A percentile compares a stretch with the other conserved stretches of the same genome.
Evolutionary conservation across 2,797 vertebrate genomes (phyloP).

Genomic region (Sparus aurata): DNA sequence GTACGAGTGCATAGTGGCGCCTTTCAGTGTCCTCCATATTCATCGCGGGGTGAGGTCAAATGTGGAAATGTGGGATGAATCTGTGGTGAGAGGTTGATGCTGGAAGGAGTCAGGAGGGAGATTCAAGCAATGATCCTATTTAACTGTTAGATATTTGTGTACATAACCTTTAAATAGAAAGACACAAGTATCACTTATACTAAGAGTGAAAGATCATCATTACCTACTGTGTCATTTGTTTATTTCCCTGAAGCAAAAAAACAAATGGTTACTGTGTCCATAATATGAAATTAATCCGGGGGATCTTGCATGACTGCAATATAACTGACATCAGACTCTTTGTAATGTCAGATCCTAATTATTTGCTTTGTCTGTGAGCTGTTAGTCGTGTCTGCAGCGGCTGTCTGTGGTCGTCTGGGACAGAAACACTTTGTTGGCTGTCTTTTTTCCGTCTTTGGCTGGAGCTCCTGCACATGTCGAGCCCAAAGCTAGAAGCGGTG

Average conservation of each 20-base stretch:
- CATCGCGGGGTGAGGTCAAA: conserved; percentile 24
- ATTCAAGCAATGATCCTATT: conserved; percentile 4
- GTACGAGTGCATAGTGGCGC: conserved; percentile 46
- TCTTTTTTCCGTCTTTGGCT: conserved; percentile 52
- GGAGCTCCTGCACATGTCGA: conserved; percentile 41
- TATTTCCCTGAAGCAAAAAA: conserved; percentile 1
- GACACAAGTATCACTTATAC: not conserved
- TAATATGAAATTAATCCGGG: not conserved
- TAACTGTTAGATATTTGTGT: conserved; percentile 22
- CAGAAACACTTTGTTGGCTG: conserved; percentile 49
- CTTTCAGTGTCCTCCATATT: conserved; percentile 61
- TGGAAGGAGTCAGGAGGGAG: conserved; percentile 27
- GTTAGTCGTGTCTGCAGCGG: conserved; percentile 36
- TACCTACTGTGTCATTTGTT: not conserved
- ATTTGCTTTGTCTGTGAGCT: conserved; percentile 27
- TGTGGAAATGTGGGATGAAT: conserved; percentile 58
- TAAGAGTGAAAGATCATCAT: conserved; percentile 5
- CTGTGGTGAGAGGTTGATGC: conserved; percentile 40
- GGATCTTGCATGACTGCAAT: conserved; percentile 1
- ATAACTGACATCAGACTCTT: conserved; percentile 24
- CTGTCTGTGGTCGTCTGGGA: conserved; percentile 41
- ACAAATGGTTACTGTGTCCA: not conserved
- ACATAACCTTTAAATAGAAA: not conserved
- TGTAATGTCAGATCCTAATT: conserved; percentile 24
- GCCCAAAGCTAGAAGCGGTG: conserved; percentile 45